Evolutionary conservation across 2,113 vertebrate species (phyloP), one percentile per base, ranked within the genome.

Genomic region (Calyptomena viridis): DNA sequence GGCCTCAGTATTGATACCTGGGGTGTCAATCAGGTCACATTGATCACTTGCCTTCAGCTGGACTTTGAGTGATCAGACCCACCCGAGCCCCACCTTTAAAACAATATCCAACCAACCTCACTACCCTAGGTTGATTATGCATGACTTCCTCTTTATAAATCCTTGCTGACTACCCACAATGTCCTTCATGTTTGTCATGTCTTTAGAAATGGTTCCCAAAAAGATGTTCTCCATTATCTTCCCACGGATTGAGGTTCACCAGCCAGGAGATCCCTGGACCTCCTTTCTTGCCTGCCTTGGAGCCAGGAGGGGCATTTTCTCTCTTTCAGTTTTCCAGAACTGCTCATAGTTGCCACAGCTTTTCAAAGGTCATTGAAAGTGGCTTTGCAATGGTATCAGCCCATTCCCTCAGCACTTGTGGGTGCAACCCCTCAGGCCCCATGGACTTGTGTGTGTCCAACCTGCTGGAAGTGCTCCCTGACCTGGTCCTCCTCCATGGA

Each of bases 381-480:
- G 39, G 6, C 28, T 24, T 68, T 47, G 28, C 3, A n/a, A 39
- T 46, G 2, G 6, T 37, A 52, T 71, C 27, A 52, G 20, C 13
- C n/a, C 47, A 31, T 47, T 71, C 24, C 14, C 10, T 69, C 66
- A 66, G 62, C n/a, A 62, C 37, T 33, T 78, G 5, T 22, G 9
- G 20, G 12, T 50, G 11, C 25, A 87, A 44, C 8, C 19, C 1
- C 3, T 33, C 52, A 59, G n/a, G 12, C 12, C 27, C 18, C 40
- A 14, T 3, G 13, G 58, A 68, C 5, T 39, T n/a, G 18, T 0
- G 1, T 24, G 55, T 2, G 4, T 19, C 25, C 23, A 23, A 11
- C n/a, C 25, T 71, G 30, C 39, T 79, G 16, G 4, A 82, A 62
- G 20, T 44, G n/a, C 18, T 88, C 55, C 21, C 46, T 78, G 64